A percentile compares a stretch with the other conserved stretches of the same genome.
phyloP scores from a whole-genome alignment of 2,888 invertebrate genomes.

The Ochropleura plecta region DNA sequence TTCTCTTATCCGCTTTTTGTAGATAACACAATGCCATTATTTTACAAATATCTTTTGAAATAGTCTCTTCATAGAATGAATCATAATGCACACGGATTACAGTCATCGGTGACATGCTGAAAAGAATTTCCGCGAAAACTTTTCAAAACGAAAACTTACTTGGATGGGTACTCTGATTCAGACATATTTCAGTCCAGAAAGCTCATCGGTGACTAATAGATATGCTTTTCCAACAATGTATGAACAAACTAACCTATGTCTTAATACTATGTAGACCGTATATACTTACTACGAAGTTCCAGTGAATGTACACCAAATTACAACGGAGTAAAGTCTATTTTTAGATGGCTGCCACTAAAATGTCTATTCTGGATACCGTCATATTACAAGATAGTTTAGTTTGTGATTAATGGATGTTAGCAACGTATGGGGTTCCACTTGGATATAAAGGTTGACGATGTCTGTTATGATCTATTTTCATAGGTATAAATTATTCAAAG shows the following conservation, averaged over 20 bases:
- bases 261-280: neutral
- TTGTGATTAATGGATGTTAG: conserved; percentile 27
- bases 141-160: neutral
- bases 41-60: conserved; percentile 4
- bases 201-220: neutral
- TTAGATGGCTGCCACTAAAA: conserved; percentile 14
- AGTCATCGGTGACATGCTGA: neutral
- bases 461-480: neutral
- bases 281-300: conserved; percentile 5
- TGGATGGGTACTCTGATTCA: neutral
- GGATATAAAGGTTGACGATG: neutral
- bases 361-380: conserved; percentile 17
- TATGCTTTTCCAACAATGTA: neutral
- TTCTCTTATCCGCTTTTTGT: neutral
- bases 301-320: conserved; percentile 3
- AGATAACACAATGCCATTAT: neutral
- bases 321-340: conserved; percentile 20
- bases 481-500: neutral
- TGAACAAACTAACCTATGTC: neutral
- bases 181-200: conserved; percentile 16
- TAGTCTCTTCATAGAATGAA: neutral
- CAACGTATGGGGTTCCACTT: neutral
- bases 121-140: neutral
- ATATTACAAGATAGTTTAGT: conserved; percentile 9
- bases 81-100: neutral